Evolutionary conservation across 2,888 invertebrate genomes (phyloP), one percentile per base, ranked within the genome.

Genomic region (Oithona nana): DNA sequence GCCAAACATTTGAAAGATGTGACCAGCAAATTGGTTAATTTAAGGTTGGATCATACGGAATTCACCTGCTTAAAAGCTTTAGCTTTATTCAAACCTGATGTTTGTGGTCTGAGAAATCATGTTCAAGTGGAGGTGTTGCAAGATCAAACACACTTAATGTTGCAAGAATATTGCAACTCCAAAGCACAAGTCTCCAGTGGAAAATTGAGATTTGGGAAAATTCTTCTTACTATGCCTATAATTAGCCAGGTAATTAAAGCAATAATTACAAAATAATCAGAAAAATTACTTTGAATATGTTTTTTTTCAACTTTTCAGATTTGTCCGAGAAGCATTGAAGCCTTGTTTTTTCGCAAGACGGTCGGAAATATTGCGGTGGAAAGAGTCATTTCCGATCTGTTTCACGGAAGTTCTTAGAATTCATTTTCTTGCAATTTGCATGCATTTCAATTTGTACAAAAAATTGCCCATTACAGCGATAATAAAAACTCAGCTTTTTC

Each of bases 11-110:
- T 88, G 64, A 76, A 80, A 51, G 81, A 81, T 67, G 75, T 85
- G 1, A 74, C 86, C 61, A 77, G 79, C 30, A 78, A 82, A 68
- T 80, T 86, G 68, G 76, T 79, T 6, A 73, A 79, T 8, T 75
- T 83, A 61, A 75, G 81, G 66, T 79, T 88, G 22, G 88, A 90
- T 71, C 83, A 84, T 71, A 83, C 84, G 0, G 89, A 90, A 70
- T 86, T 82, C 69, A 85, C 88, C 49, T 88, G 84, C 72, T 75
- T 90, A n/a, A 88, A 88, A 71, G 84, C 86, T 0, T 76, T 86
- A 11, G 80, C 86, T 3, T 76, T 89, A 3, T 89, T 88, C 72
- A 85, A 86, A 73, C 79, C 84, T 73, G 83, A 83, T 71, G 76
- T 78, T 16, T 73, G 79, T 64, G 82, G 80, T 1, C 72, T 83